A percentile compares a stretch with the other conserved stretches of the same genome.
Evolutionary conservation across 2,113 vertebrate species (phyloP).

Genomic region (Platycercus adscitus): DNA sequence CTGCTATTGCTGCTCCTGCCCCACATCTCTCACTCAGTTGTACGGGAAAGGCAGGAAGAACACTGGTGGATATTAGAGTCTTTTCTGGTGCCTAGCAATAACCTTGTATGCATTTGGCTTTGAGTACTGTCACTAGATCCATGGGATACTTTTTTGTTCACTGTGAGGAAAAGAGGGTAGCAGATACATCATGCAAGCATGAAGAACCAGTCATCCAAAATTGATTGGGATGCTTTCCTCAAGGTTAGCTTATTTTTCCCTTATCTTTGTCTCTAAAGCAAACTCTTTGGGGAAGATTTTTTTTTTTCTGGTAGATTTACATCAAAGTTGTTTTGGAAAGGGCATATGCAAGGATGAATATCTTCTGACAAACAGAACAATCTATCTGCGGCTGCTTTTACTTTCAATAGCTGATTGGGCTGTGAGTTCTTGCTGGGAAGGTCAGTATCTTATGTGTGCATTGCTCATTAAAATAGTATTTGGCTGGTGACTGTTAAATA

Average conservation of each 20-base stretch:
- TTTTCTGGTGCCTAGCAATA: neutral
- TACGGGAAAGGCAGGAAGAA: neutral
- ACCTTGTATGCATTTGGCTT: neutral
- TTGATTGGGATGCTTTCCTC: neutral
- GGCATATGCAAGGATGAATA: neutral
- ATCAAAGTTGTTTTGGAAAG: neutral
- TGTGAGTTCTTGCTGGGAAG: neutral
- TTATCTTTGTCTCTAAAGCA: neutral
- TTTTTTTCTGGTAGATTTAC: neutral
- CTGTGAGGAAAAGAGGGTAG: neutral
- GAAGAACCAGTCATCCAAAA: neutral
- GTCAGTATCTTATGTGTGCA: neutral
- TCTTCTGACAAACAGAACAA: neutral
- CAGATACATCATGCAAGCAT: neutral
- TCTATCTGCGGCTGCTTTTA: neutral
- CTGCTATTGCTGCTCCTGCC: neutral
- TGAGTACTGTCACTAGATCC: neutral
- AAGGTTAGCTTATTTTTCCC: neutral
- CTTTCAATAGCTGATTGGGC: neutral
- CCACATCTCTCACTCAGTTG: rapidly evolving
- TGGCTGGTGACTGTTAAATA: neutral
- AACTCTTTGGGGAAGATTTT: neutral
- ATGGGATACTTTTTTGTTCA: neutral
- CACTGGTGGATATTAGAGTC: neutral
- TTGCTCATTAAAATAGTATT: neutral